Base-by-base conservation (phyloP, 1,140 invertebrate species). In the Belonocnema kinseyi region DNA sequence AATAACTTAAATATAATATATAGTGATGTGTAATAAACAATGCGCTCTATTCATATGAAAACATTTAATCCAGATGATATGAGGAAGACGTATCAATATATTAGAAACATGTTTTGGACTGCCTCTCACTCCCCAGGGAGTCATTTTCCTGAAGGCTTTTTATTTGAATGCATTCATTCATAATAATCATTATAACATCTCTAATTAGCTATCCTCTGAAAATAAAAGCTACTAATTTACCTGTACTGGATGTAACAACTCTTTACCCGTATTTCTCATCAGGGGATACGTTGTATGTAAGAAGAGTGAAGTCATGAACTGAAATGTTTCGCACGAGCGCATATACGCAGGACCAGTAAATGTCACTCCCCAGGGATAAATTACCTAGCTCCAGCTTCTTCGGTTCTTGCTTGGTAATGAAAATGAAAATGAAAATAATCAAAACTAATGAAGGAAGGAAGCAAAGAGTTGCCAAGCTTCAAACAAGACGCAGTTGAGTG, bases 181-280 rank as follows among this genome's bases (percentile, higher is more conserved):
- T 66, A 40, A 66, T 33, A 66, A 66, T 7, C 61, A 12, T 7
- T 33, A 12, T 66, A 66, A 66, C 33, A 66, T 66, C 61, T 66
- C 26, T 33, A 66, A 66, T 66, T 66, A 66, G 61, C 40, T 66
- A 40, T 66, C 26, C 61, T n/a, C 13, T 16, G 61, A 40, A 66
- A 66, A 66, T 40, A 66, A 66, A 66, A 66, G 61, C 61, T 66
- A 46, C 61, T 66, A 66, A 66, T 66, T 33, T 66, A 66, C 61
- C 61, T 66, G 33, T 21, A 26, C 61, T 66, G 33, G 33, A 66
- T 66, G 61, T 66, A 66, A 66, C 61, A 66, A 40, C 61, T 66
- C 61, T 33, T 66, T 66, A 66, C 40, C 21, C 26, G 16, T 40
- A 66, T 66, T 66, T 66, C 61, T 66, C 61, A 66, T 66, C 61